phyloP scores from a whole-genome alignment of 2,888 invertebrate species.

The Pocota personata region DNA sequence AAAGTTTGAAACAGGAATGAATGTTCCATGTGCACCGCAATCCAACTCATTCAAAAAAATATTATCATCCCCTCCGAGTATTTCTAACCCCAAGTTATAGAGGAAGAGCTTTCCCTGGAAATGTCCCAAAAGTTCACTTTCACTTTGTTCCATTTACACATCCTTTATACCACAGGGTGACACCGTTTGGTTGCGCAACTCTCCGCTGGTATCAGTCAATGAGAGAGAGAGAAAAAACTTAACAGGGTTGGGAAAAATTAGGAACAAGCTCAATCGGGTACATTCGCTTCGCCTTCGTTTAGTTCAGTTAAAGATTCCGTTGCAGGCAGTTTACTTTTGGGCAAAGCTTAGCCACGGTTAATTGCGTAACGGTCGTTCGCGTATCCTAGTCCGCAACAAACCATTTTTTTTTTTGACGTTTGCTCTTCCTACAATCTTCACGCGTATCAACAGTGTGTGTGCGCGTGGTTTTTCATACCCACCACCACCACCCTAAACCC shows the following conservation, averaged over 20 bases:
- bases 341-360: slow-evolving; percentile 25
- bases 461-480: slow-evolving; percentile 16
- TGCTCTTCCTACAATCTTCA: not conserved
- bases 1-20: not conserved
- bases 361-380: slow-evolving; percentile 65
- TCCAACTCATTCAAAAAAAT: slow-evolving; percentile 45
- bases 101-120: slow-evolving; percentile 31
- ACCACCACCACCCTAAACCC: slow-evolving; percentile 6
- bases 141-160: slow-evolving; percentile 25
- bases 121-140: slow-evolving; percentile 59
- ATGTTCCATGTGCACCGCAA: not conserved
- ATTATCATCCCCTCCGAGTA: slow-evolving; percentile 23
- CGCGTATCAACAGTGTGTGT: slow-evolving; percentile 55
- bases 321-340: slow-evolving; percentile 59
- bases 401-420: not conserved
- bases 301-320: slow-evolving; percentile 69
- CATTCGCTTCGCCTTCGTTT: slow-evolving; percentile 38
- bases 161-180: slow-evolving; percentile 48
- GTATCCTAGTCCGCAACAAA: slow-evolving; percentile 63
- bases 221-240: slow-evolving; percentile 26
- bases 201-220: slow-evolving; percentile 7
- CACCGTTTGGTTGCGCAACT: slow-evolving; percentile 46
- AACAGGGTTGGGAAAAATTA: slow-evolving; percentile 34
- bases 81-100: not conserved
- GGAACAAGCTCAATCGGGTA: slow-evolving; percentile 56